Percentiles rank a stretch among this genome's conserved stretches.
Conservation (phyloP, 2,888 invertebrate genomes). For the Leucophenga montana region DNA sequence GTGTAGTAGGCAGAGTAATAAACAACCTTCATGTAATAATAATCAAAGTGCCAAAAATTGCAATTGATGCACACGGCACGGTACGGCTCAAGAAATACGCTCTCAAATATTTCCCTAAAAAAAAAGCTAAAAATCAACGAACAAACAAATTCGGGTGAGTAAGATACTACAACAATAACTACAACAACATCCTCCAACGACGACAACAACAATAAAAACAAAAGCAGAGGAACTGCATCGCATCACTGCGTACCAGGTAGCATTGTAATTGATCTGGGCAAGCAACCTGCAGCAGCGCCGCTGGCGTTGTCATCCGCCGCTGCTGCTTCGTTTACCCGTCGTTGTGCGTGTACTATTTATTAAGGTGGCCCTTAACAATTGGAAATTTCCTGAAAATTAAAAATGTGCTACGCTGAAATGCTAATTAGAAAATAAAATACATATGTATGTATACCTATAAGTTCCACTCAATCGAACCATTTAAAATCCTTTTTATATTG, state of each 20-base stretch:
- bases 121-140: neutral
- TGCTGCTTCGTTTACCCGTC: too few species aligned
- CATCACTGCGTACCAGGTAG: neutral
- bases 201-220: neutral
- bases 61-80: conserved; percentile 6
- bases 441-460: too few species aligned
- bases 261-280: neutral
- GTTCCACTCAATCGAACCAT: too few species aligned
- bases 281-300: neutral
- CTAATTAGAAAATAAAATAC: too few species aligned
- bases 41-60: neutral
- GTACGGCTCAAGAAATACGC: conserved; percentile 2
- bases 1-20: too few species aligned
- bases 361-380: too few species aligned
- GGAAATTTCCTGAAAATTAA: too few species aligned
- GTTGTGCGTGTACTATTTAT: too few species aligned
- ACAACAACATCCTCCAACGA: neutral
- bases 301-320: too few species aligned
- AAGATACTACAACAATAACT: neutral
- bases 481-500: too few species aligned
- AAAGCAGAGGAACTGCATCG: neutral
- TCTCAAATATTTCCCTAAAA: neutral
- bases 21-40: neutral
- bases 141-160: conserved; percentile 23
- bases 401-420: too few species aligned